Percentiles rank a stretch among this genome's conserved stretches.
Evolutionary conservation across 2,113 vertebrate species (phyloP).

Genomic region (Struthidea cinerea): DNA sequence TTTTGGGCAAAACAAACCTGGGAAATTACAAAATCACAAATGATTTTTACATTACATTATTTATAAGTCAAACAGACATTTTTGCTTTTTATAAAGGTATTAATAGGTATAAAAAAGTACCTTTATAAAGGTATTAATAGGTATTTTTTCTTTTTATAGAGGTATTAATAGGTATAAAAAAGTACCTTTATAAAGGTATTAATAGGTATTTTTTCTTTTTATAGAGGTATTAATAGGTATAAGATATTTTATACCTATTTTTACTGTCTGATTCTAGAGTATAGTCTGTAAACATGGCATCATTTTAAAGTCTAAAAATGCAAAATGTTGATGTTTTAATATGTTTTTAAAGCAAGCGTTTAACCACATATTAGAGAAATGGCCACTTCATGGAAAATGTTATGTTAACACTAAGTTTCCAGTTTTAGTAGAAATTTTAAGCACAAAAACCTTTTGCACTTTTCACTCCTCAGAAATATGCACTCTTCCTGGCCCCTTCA

Average conservation of each 20-base stretch:
- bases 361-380: neutral
- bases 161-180: too few species aligned
- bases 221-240: too few species aligned
- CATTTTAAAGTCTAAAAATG: neutral
- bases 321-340: neutral
- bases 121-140: too few species aligned
- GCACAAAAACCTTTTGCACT: neutral
- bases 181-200: too few species aligned
- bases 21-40: neutral
- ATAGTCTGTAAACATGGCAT: neutral
- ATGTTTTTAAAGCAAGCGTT: neutral
- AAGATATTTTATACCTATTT: neutral
- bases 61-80: neutral
- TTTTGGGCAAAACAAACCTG: neutral
- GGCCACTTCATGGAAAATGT: neutral
- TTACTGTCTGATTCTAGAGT: neutral
- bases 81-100: too few species aligned
- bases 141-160: too few species aligned
- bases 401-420: neutral
- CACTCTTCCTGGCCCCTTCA: neutral
- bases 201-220: too few species aligned
- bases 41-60: neutral
- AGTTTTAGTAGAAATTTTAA: neutral
- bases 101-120: too few species aligned
- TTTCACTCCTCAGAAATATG: neutral